Evolutionary conservation across 2,797 vertebrate species (phyloP).

Genomic region (Neomorphus geoffroyi): DNA sequence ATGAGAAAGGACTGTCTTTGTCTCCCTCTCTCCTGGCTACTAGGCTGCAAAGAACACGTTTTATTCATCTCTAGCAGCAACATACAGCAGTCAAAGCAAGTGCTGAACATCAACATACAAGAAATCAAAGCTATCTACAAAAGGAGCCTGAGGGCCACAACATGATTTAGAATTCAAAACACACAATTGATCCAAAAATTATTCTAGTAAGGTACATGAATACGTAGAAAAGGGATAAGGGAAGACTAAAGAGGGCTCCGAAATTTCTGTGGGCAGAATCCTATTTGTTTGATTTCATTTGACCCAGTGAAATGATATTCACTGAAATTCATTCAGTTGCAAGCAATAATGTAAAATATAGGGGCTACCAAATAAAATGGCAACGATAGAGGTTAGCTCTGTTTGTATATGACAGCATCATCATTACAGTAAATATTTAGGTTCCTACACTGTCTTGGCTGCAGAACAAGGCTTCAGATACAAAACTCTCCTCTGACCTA

Average conservation of each 20-base stretch:
- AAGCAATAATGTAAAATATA: not conserved
- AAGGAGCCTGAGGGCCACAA: not conserved
- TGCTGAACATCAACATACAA: not conserved
- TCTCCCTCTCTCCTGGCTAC: not conserved
- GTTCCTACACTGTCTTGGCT: not conserved
- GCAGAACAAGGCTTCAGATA: not conserved
- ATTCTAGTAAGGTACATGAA: not conserved
- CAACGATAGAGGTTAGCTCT: not conserved
- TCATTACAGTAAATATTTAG: not conserved
- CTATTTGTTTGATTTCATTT: not conserved
- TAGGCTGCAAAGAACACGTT: not conserved
- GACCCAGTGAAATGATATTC: not conserved
- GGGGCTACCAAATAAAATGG: not conserved
- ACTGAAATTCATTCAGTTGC: not conserved
- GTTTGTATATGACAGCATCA: not conserved
- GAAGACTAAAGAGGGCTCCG: not conserved
- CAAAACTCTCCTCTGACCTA: not conserved
- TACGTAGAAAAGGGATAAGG: not conserved
- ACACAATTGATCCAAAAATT: not conserved
- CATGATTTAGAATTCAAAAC: not conserved
- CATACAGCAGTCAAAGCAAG: not conserved
- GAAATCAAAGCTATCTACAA: conserved; percentile 11
- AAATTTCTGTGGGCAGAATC: not conserved
- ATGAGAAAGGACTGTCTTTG: not conserved
- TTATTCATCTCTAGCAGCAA: not conserved